Evolutionary conservation across 1,140 invertebrate species (phyloP).

Genomic region (Colletes latitarsis): DNA sequence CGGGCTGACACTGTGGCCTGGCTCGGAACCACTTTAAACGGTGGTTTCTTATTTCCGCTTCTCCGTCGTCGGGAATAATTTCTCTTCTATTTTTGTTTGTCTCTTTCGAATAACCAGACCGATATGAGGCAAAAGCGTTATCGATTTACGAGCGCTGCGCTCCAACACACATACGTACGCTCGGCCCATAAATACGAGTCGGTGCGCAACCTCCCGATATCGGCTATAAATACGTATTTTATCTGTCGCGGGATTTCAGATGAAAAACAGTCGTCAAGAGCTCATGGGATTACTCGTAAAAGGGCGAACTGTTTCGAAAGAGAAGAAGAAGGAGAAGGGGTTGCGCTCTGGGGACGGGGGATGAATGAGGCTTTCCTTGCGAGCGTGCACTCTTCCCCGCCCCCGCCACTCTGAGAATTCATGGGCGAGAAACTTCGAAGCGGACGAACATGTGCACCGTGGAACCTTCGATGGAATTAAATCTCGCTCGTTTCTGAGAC

Average conservation of each 20-base stretch:
- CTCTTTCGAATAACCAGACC: slow-evolving; percentile 31
- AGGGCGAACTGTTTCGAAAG: slow-evolving; percentile 49
- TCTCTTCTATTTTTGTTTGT: slow-evolving; percentile 1
- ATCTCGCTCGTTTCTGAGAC: neutral
- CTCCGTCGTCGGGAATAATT: slow-evolving; percentile 33
- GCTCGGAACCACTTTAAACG: neutral
- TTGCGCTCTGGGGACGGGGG: neutral
- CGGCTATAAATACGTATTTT: slow-evolving; percentile 77
- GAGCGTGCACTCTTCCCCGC: neutral
- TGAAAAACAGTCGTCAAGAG: slow-evolving; percentile 80
- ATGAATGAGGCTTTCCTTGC: slow-evolving; percentile 24
- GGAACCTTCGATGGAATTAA: slow-evolving; percentile 27
- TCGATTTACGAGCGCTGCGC: slow-evolving; percentile 74
- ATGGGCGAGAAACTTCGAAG: slow-evolving; percentile 4
- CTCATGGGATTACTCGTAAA: slow-evolving; percentile 75
- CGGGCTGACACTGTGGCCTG: no score
- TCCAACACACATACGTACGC: slow-evolving; percentile 57
- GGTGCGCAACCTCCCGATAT: slow-evolving; percentile 70
- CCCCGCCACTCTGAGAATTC: slow-evolving; percentile 13
- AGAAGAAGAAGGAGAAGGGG: slow-evolving; percentile 12
- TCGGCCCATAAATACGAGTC: slow-evolving; percentile 74
- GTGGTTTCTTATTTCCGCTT: neutral
- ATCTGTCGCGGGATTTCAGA: slow-evolving; percentile 75
- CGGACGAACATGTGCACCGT: neutral
- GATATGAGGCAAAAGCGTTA: slow-evolving; percentile 68